A percentile compares a stretch with the other conserved stretches of the same genome.
phyloP scores from a whole-genome alignment of 2,113 vertebrate genomes.

The Oostethus manadensis region DNA sequence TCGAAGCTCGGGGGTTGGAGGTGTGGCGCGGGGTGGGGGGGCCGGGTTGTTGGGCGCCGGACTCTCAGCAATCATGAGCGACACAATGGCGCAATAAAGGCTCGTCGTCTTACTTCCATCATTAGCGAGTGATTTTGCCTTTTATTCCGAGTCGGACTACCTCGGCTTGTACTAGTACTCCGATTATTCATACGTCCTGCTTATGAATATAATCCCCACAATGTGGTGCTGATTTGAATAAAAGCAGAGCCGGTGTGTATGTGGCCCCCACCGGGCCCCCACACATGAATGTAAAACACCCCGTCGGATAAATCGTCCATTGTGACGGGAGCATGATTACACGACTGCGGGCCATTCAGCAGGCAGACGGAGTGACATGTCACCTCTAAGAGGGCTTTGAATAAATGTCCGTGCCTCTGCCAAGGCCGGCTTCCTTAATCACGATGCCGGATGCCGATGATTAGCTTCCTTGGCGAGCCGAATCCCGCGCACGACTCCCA shows the following conservation, averaged over 20 bases:
- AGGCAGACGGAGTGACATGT: constrained; percentile 54
- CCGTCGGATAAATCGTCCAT: constrained; percentile 58
- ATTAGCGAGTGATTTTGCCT: not conserved
- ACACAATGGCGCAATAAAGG: constrained; percentile 18
- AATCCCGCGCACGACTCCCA: constrained; percentile 34
- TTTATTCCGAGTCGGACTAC: not conserved
- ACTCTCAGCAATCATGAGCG: constrained; percentile 23
- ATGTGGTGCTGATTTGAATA: constrained; percentile 29
- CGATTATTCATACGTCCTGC: not conserved
- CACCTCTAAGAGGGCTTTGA: constrained; percentile 63
- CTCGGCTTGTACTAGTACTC: not conserved
- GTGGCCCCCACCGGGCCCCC: not conserved
- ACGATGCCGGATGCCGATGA: constrained; percentile 61
- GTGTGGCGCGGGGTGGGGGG: not conserved
- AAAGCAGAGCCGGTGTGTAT: constrained; percentile 18
- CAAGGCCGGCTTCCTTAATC: constrained; percentile 68
- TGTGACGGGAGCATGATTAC: constrained; percentile 66
- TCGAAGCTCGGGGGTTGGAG: constrained; percentile 17
- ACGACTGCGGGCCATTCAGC: constrained; percentile 57
- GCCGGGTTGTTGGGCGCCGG: not conserved
- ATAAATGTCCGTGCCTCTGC: constrained; percentile 60
- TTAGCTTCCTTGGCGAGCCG: constrained; percentile 54
- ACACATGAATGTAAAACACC: constrained; percentile 38
- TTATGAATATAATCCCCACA: constrained; percentile 4
- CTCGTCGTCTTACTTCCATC: constrained; percentile 25